These are phyloP conservation scores for Chroicocephalus ridibundus DNA, from an alignment of 2,113 vertebrate genomes.

Conservation along the genomic window DNA sequence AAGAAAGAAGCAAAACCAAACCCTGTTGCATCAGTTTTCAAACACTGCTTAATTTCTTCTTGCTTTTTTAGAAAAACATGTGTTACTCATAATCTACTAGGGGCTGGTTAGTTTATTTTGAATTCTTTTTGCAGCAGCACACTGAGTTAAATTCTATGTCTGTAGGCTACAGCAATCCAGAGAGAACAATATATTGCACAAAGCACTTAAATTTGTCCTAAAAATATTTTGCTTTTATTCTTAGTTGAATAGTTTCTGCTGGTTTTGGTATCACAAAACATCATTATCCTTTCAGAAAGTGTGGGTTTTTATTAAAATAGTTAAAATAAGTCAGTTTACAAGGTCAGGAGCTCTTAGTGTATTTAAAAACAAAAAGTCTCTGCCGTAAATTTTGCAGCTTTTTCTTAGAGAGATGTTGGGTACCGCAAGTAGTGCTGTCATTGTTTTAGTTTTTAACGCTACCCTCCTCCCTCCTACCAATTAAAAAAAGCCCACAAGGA, in stretches of 20 bases:
- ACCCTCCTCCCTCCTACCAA: too few relatives aligned
- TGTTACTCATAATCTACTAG: neutral
- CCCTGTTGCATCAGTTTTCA: slow-evolving; percentile 28
- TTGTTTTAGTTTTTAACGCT: slow-evolving; percentile 35
- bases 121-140: neutral
- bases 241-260: neutral
- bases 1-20: neutral
- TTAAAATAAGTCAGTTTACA: neutral
- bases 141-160: slow-evolving; percentile 10
- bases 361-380: neutral
- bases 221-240: neutral
- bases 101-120: neutral
- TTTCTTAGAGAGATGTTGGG: slow-evolving; percentile 24
- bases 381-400: slow-evolving; percentile 44
- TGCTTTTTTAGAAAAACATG: neutral
- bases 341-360: neutral
- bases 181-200: neutral
- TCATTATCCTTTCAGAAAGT: slow-evolving; percentile 1
- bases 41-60: slow-evolving; percentile 9
- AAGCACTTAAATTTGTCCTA: slow-evolving; percentile 7
- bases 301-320: neutral
- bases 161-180: neutral
- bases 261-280: neutral
- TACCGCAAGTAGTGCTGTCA: neutral
- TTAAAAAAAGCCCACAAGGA: slow-evolving; percentile 9